Evolutionary conservation across 2,797 vertebrate genomes (phyloP), one percentile per base, ranked within the genome.

Genomic region (Linurgus olivaceus): DNA sequence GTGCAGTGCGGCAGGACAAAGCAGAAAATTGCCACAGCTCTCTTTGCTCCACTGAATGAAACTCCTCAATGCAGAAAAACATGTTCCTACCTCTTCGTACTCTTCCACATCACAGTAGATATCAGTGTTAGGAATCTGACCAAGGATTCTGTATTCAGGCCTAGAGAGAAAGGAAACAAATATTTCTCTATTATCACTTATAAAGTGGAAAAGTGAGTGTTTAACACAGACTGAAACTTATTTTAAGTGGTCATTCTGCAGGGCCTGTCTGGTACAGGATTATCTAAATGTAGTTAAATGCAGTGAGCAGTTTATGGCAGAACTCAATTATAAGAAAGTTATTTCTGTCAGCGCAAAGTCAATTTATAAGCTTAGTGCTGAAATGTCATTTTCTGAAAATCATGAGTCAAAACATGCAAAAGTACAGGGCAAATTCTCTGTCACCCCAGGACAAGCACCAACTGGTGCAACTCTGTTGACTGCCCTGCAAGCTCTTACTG

Each of bases 21-120:
- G 58, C 61, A 92, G 54, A 25, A 50, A 74, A 85, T 8, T 23
- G 48, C 48, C 72, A 86, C 40, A 37, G 50, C 11, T 3, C 1
- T 28, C 77, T 87, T 45, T 78, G 62, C n/a, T 84, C 15, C 21
- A 33, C 48, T 54, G 70, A 9, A 10, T 13, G 40, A 40, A 85
- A 61, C 61, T 45, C 11, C 31, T n/a, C 40, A 48, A 0, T 9
- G 35, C 38, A 83, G 37, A 81, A 79, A 29, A 94, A 80, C 24
- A 61, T 13, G 5, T 25, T 87, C 97, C 93, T 98, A 99, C 99
- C 98, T 99, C 99, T 95, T 99, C 98, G 2, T 98, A 99, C 15
- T 99, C 98, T 3, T 99, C 98, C 95, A 99, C 97, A 21, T 99
- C 98, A 61, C 97, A 98, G 97, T 99, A 99, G 62, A 99, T 97